Percentiles rank a stretch among this genome's conserved stretches.
phyloP scores from a whole-genome alignment of 2,888 invertebrate species.

The Melanchra persicariae region DNA sequence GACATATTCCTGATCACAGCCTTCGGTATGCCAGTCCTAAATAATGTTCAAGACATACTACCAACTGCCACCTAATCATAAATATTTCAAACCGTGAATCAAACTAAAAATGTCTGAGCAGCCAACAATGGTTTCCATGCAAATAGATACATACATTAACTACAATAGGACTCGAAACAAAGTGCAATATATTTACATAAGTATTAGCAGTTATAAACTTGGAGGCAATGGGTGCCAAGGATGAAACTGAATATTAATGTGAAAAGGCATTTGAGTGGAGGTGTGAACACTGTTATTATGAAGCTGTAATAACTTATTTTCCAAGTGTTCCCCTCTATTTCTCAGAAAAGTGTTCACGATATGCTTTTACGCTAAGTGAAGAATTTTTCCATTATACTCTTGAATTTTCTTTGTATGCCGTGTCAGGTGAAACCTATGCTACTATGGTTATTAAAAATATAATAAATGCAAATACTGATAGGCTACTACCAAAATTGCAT shows the following conservation, averaged over 20 bases:
- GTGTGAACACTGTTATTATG: slow-evolving; percentile 2
- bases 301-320: not conserved
- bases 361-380: not conserved
- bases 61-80: slow-evolving; percentile 12
- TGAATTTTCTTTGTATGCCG: not conserved
- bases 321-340: no score
- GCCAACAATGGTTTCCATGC: slow-evolving; percentile 49
- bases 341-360: not conserved
- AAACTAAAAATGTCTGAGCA: slow-evolving; percentile 37
- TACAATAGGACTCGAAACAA: slow-evolving; percentile 52
- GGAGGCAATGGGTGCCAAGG: slow-evolving; percentile 54
- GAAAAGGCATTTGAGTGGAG: slow-evolving; percentile 18
- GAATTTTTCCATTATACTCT: not conserved
- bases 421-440: not conserved
- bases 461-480: not conserved
- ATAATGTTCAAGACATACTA: slow-evolving; percentile 1
- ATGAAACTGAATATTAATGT: slow-evolving; percentile 52
- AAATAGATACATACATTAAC: slow-evolving; percentile 54
- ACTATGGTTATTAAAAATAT: not conserved
- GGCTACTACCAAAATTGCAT: not conserved
- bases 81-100: slow-evolving; percentile 29
- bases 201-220: slow-evolving; percentile 52
- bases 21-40: not conserved
- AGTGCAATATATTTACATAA: slow-evolving; percentile 66
- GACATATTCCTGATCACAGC: not conserved